Base-by-base conservation (phyloP, 2,888 invertebrate genomes). In the Sycophila texana region DNA sequence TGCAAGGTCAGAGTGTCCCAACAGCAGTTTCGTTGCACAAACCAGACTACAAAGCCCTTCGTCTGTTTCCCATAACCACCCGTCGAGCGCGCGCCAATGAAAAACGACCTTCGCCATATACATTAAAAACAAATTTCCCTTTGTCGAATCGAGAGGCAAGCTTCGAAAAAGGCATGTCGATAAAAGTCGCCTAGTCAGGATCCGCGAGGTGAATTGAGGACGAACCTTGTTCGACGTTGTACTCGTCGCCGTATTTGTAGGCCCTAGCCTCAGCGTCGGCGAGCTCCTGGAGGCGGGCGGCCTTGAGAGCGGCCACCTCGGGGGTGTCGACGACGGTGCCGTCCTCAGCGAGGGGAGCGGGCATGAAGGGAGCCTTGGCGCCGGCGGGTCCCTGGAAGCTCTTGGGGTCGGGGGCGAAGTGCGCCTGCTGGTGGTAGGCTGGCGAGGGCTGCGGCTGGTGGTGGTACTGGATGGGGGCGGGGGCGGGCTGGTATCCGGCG, bases 191-290 rank as follows among this genome's bases (percentile, higher is more conserved):
- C 20, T 18, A 47, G 39, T 47, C 5, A 16, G 14, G 49, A 49
- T 13, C 22, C 20, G 20, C 18, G 58, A 63, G 39, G 18, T 12
- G 4, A 20, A 39, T 18, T 3, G 20, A 13, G 5, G 47, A 14
- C 39, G 39, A 26, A 87, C 87, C 86, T 86, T 85, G 85, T 79
- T 83, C 83, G 47, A 83, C 85, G 39, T 77, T 84, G n/a, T 84
- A 53, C 80, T 87, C 86, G 49, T 86, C 85, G 13, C 82, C 85
- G 74, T 85, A 86, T 78, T 89, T 89, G 84, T 88, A 88, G n/a
- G 89, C 90, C 66, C 89, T 85, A 13, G 90, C 90, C 79, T 90
- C 90, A 66, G 90, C 90, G 16, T 89, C 90, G 30, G 90, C 90
- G 47, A 90, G 86, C 79, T 90, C 90, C 30, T 87, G 86, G 57